Conservation (phyloP, 2,797 vertebrate genomes). For the Aulostomus chinensis region DNA sequence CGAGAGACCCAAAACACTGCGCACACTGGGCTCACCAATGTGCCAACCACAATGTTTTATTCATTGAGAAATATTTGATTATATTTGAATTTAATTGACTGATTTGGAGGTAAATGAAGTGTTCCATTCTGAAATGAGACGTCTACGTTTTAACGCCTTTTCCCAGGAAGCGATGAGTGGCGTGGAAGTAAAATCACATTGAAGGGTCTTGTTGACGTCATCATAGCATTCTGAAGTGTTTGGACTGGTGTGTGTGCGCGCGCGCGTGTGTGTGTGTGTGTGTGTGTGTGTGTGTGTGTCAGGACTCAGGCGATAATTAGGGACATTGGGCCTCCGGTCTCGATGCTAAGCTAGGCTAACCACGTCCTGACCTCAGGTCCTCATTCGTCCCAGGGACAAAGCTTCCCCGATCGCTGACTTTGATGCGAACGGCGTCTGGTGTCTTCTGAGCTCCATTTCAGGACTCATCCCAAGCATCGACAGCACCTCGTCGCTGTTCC, state of each 20-base stretch:
- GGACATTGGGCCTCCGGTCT: not conserved
- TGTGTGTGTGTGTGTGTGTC: no score
- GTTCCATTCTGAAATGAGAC: conserved; percentile 50
- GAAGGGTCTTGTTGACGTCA: conserved; percentile 10
- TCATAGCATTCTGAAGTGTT: not conserved
- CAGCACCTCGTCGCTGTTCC: no score
- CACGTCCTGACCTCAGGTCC: not conserved
- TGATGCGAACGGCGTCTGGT: not conserved
- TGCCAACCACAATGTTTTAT: conserved; percentile 66
- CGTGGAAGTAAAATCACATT: conserved; percentile 27
- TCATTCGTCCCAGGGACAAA: not conserved
- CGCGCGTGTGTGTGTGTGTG: no score
- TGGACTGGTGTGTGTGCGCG: no score
- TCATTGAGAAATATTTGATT: conserved; percentile 64
- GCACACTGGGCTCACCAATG: conserved; percentile 32
- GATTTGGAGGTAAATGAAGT: conserved; percentile 58
- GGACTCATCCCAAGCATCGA: no score
- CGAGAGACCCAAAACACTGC: conserved; percentile 20
- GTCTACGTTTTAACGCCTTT: conserved; percentile 68
- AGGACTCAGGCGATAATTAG: no score
- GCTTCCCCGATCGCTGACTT: no score
- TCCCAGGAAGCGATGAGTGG: conserved; percentile 73
- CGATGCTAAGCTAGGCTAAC: not conserved
- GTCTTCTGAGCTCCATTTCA: not conserved
- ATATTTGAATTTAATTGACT: conserved; percentile 67